A percentile compares a stretch with the other conserved stretches of the same genome.
phyloP scores from a whole-genome alignment of 2,113 vertebrate species.

The Grammomys surdaster region DNA sequence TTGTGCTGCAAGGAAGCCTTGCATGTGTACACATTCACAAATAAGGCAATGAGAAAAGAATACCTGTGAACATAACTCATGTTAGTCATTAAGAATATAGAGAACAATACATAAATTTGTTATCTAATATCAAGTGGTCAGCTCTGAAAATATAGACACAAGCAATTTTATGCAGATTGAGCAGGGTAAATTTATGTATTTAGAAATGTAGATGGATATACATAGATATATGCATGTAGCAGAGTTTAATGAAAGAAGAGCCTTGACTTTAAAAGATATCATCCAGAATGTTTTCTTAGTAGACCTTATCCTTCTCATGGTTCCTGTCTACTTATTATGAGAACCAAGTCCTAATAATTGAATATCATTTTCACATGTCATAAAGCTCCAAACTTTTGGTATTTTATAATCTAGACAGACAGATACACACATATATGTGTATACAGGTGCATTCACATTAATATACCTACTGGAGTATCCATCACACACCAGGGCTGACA shows the following conservation, averaged over 20 bases:
- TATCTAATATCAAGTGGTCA: neutral
- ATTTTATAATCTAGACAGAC: neutral
- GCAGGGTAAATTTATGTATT: neutral
- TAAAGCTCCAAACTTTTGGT: neutral
- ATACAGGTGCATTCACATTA: neutral
- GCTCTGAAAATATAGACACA: neutral
- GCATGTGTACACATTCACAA: neutral
- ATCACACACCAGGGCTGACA: neutral
- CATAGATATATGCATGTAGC: neutral
- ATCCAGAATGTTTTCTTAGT: neutral
- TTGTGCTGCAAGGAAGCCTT: neutral
- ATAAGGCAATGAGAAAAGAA: neutral
- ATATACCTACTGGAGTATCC: neutral
- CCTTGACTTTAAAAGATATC: neutral
- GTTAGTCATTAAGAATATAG: neutral
- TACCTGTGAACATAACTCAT: neutral
- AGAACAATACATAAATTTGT: neutral
- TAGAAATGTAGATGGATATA: neutral
- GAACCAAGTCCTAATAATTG: neutral
- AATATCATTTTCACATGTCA: slow-evolving; percentile 25
- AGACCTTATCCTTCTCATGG: neutral
- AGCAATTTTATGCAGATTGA: neutral
- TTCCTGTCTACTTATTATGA: neutral
- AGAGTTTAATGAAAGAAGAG: neutral
- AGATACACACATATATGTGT: neutral